Base-by-base conservation (phyloP, 2,888 invertebrate genomes). In the Callosobruchus maculatus region DNA sequence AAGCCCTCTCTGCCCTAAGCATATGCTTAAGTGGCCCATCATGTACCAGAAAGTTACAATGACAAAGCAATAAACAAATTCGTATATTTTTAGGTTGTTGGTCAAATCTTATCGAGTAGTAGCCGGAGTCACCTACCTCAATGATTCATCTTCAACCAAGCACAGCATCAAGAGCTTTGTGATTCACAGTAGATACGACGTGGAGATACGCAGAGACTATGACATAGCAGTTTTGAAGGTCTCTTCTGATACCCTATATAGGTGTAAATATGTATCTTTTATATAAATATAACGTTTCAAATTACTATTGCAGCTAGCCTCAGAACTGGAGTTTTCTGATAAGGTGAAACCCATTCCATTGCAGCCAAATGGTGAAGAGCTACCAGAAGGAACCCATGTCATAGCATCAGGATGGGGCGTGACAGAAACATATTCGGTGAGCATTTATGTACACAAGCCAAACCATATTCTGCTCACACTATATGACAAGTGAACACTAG, bases 151-250 rank as follows among this genome's bases (percentile, higher is more conserved):
- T 18, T 49, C 49, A 49, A 49, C 49, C 49, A 49, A 49, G 18
- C 18, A 49, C 49, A 49, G 49, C 1, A 18, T 49, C 1, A 13
- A 49, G 3, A 49, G 49, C 13, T 49, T 49, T 49, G 7, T 49
- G 49, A 49, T 49, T 13, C 49, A 49, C 49, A 49, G 49, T 49
- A 5, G 18, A 18, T 49, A 49, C 13, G 49, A 49, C 13, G 13
- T 49, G 49, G 49, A 49, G 13, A 49, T 49, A 49, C 49, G 13
- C 7, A 49, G 49, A 18, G 79, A 81, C 70, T 72, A 78, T 68
- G 83, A 83, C 49, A 76, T 83, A 67, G 79, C 80, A 5, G 72
- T 82, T 20, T 20, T 81, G 66, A 79, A 78, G 74, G 81, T 81
- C 4, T 30, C 30, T 30, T n/a, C n/a, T n/a, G n/a, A n/a, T n/a